Base-by-base conservation (phyloP, 2,888 invertebrate species). In the Acrocyrtus sp. region DNA sequence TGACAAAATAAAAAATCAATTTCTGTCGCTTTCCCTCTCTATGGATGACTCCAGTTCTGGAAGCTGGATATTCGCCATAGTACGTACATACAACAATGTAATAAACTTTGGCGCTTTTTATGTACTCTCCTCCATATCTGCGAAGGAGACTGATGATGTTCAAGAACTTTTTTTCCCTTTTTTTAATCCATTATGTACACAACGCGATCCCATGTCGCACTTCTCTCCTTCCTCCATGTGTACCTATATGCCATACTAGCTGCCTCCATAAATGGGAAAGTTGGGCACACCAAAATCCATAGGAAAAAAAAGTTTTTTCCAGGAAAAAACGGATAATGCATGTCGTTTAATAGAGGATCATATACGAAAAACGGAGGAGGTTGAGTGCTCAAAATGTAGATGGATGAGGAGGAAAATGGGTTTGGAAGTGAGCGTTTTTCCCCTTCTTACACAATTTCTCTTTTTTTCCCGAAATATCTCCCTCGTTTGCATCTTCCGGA, bases 351-450 rank as follows among this genome's bases (percentile, higher is more conserved):
- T 12, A 34, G 12, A 12, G 34, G 5, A 34, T 34, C 5, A 34
- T 5, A 34, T 12, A 34, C 34, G 34, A 12, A 34, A 34, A 8
- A 5, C 34, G 34, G 34, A 8, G 34, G 34, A 34, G n/a, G n/a
- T n/a, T n/a, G n/a, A 34, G 5, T 34, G 34, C 12, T 12, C 6
- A 34, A 34, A 34, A 34, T 34, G 12, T 34, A 34, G 34, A 34
- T 34, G 27, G 65, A 72, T 72, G 54, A n/a, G 17, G 21, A 80
- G 95, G 87, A 54, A 93, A 93, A 87, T 94, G 94, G 78, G 34
- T 93, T 92, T 62, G 94, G 93, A 80, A 94, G 92, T 82, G 93
- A 93, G 57, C 95, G 88, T 68, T 95, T 94, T 86, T 94, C 94
- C 85, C 94, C 94, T 77, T 8, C 6, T 12, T 34, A 34, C 12